A percentile compares a stretch with the other conserved stretches of the same genome.
phyloP scores from a whole-genome alignment of 2,888 invertebrate genomes.

The Caradrina clavipalpis region DNA sequence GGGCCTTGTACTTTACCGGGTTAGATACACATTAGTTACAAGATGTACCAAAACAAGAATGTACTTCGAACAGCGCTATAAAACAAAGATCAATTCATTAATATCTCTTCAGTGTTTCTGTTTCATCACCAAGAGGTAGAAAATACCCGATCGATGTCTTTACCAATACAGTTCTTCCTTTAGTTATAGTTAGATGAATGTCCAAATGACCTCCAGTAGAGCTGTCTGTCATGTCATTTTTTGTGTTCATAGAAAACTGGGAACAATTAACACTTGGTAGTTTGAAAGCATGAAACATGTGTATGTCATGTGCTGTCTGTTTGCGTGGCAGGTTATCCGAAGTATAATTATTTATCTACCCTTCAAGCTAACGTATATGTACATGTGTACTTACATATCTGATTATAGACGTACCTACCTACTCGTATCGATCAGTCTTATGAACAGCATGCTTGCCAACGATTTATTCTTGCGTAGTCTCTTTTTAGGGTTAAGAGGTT shows the following conservation, averaged over 20 bases:
- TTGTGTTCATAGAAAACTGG: constrained; percentile 37
- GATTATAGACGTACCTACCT: constrained; percentile 15
- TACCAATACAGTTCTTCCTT: constrained; percentile 12
- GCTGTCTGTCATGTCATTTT: constrained; percentile 48
- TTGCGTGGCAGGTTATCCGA: constrained; percentile 23
- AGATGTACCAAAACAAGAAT: too few relatives aligned
- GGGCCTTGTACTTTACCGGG: too few relatives aligned
- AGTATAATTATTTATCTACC: constrained; percentile 43
- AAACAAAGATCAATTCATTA: not conserved
- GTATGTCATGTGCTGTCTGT: constrained; percentile 48
- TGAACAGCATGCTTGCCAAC: constrained; percentile 29
- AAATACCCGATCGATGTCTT: constrained; percentile 2
- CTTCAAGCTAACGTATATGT: constrained; percentile 11
- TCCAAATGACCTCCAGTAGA: constrained; percentile 49
- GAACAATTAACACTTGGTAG: constrained; percentile 13
- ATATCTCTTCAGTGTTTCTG: not conserved
- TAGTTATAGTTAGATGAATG: not conserved
- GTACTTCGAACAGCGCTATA: not conserved
- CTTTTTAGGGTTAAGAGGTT: constrained; percentile 50
- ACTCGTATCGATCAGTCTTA: constrained; percentile 40
- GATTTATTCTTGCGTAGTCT: constrained; percentile 38
- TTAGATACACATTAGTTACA: too few relatives aligned
- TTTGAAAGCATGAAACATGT: constrained; percentile 53
- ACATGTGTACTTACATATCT: constrained; percentile 14
- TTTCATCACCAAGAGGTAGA: not conserved